A percentile compares a stretch with the other conserved stretches of the same genome.
Conservation (phyloP, 1,140 invertebrate genomes). For the Kradibia gibbosae region DNA sequence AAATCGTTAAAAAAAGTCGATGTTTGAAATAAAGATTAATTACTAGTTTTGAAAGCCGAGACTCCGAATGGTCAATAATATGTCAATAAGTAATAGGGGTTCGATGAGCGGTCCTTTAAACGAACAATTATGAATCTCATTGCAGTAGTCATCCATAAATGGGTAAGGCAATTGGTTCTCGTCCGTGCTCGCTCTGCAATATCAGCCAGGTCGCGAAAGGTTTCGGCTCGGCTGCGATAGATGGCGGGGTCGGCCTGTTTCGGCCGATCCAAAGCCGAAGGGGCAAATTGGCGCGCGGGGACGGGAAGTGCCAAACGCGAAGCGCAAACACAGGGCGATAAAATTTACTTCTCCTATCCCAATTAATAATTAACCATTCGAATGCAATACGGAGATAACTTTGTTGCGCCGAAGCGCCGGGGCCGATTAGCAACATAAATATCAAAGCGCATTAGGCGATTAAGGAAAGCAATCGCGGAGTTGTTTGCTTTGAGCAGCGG, state of each 20-base stretch:
- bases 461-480: too few relatives aligned
- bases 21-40: too few relatives aligned
- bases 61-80: too few relatives aligned
- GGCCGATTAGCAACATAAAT: background rate
- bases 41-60: too few relatives aligned
- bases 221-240: constrained; percentile 52
- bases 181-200: constrained; percentile 53
- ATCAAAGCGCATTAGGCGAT: too few relatives aligned
- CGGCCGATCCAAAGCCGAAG: background rate
- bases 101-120: too few relatives aligned
- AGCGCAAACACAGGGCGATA: background rate
- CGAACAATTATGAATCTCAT: too few relatives aligned
- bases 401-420: background rate
- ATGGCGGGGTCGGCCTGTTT: constrained; percentile 56
- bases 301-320: background rate
- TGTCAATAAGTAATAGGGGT: too few relatives aligned
- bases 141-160: background rate
- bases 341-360: background rate
- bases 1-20: too few relatives aligned
- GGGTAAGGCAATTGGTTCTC: constrained; percentile 53
- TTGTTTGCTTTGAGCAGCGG: too few relatives aligned
- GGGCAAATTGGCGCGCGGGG: background rate
- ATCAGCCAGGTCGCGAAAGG: constrained; percentile 6
- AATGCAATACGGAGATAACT: background rate
- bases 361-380: background rate